Conservation (phyloP, 1,140 invertebrate species). For the Nomia melanderi region DNA sequence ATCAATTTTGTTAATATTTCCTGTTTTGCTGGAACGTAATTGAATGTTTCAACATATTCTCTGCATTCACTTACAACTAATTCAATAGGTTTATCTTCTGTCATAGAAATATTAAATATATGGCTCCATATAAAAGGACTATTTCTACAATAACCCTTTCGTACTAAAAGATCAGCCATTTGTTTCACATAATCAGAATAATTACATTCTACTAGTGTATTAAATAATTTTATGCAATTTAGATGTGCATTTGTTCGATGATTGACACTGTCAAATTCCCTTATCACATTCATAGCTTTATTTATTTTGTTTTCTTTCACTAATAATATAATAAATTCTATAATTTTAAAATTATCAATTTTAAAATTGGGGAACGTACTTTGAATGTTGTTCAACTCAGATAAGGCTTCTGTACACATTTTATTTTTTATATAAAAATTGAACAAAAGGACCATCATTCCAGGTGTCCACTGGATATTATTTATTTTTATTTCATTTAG, state of each 20-base stretch:
- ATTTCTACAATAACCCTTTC: constrained; percentile 78
- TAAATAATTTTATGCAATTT: constrained; percentile 81
- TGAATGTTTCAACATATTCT: constrained; percentile 75
- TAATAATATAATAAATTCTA: constrained; percentile 81
- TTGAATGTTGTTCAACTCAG: constrained; percentile 78
- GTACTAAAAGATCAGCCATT: constrained; percentile 78
- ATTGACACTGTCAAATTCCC: constrained; percentile 68
- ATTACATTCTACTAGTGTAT: constrained; percentile 72
- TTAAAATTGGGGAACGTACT: constrained; percentile 76
- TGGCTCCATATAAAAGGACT: constrained; percentile 80
- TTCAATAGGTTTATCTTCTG: constrained; percentile 77
- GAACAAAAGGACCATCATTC: constrained; percentile 82
- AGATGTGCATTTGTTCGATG: constrained; percentile 69
- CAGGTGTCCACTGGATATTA: constrained; percentile 79
- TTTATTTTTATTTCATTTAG: constrained; percentile 77
- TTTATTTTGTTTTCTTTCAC: constrained; percentile 78
- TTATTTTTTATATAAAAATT: constrained; percentile 80
- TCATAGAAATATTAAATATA: constrained; percentile 79
- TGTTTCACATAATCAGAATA: constrained; percentile 68
- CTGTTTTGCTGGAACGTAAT: constrained; percentile 81
- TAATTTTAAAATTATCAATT: constrained; percentile 82
- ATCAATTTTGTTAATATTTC: constrained; percentile 80
- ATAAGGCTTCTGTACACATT: constrained; percentile 79
- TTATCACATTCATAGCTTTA: constrained; percentile 78
- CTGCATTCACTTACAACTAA: constrained; percentile 79